Base-by-base conservation (phyloP, 2,113 vertebrate genomes). In the Blennius ocellaris region DNA sequence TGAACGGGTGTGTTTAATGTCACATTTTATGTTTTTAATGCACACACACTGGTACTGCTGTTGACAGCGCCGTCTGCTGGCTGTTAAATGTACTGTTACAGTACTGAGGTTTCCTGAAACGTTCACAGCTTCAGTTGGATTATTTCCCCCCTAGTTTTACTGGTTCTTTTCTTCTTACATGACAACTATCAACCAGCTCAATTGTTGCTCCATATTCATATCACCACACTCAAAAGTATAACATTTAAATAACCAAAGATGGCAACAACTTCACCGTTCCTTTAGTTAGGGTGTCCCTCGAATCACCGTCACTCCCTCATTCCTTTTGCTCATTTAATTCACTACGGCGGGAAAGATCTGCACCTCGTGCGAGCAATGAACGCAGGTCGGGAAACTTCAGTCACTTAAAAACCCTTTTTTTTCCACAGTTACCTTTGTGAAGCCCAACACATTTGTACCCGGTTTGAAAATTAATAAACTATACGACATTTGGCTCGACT, bases 401-500 rank as follows among this genome's bases (percentile, higher is more conserved):
- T 68, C 61, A 43, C 36, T 40, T 41, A 2, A 53, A 66, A 66
- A 80, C 74, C 73, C 72, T 72, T 85, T 82, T 88, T 72, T 81
- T 87, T 90, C 88, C 11, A 65, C 60, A 63, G 7, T 64, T 21
- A 74, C 53, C 36, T 69, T 59, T 83, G 65, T 85, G 68, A 75
- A 91, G 68, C 76, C 45, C 52, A 87, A 57, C 68, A 68, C n/a
- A 84, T 89, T 91, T 93, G 78, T 92, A 92, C 81, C 81, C 36
- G 75, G 78, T 90, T 90, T 81, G 78, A 83, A 87, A 89, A 70
- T 83, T 82, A 92, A 89, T 92, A 91, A 77, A 54, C 45, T 56
- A 48, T 69, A 75, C 14, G 58, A 57, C 17, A 40, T 76, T 21
- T 60, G 21, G 44, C 37, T 59, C 11, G 17, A 8, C 3, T 80